Conservation (phyloP, 2,888 invertebrate genomes). For the Cosmia pyralina region DNA sequence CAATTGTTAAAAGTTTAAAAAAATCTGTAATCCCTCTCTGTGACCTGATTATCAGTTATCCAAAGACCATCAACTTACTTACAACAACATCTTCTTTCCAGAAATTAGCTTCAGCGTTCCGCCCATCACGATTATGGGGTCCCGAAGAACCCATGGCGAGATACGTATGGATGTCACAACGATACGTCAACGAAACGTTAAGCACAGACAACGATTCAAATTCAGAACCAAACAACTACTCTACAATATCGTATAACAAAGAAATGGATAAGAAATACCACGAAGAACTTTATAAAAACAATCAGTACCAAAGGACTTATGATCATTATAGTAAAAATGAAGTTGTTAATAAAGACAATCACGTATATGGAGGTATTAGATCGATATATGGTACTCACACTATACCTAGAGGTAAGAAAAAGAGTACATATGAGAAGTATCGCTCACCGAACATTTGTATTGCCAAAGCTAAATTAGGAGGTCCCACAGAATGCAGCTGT, state of each 20-base stretch:
- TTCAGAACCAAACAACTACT: constrained; percentile 79
- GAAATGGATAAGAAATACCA: constrained; percentile 76
- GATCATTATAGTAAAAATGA: constrained; percentile 75
- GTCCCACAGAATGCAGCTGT: constrained; percentile 82
- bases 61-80: not conserved
- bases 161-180: constrained; percentile 88
- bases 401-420: constrained; percentile 77
- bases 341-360: constrained; percentile 66
- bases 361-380: constrained; percentile 67
- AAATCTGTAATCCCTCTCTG: not conserved
- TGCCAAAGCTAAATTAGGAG: constrained; percentile 82
- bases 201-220: constrained; percentile 77
- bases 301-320: constrained; percentile 75
- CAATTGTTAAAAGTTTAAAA: not conserved
- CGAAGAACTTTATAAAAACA: constrained; percentile 75
- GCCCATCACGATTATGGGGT: constrained; percentile 86
- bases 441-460: constrained; percentile 86
- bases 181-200: constrained; percentile 78
- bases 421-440: constrained; percentile 77
- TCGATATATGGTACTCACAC: constrained; percentile 75
- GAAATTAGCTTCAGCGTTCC: constrained; percentile 86
- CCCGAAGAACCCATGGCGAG: constrained; percentile 87
- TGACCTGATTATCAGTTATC: not conserved
- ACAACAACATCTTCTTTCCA: constrained; percentile 54
- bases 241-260: constrained; percentile 77